phyloP scores from a whole-genome alignment of 2,888 invertebrate species.

The Chrysomela aeneicollis region DNA sequence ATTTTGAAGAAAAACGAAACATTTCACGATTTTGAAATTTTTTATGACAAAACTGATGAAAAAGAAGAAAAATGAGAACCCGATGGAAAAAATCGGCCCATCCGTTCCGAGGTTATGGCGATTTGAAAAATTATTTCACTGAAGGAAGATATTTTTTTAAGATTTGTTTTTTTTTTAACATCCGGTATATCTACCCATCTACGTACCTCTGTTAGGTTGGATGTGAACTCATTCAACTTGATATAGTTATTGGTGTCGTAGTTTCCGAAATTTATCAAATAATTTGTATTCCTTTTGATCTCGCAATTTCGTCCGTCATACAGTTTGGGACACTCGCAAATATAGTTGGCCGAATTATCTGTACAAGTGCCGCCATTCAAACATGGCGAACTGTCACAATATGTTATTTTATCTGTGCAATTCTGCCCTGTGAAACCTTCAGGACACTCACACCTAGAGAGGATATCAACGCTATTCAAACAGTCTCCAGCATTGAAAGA shows the following conservation, averaged over 20 bases:
- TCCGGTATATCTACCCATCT: no score
- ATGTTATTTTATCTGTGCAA: conserved; percentile 62
- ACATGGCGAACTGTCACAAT: conserved; percentile 61
- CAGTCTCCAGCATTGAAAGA: no score
- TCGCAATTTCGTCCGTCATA: conserved; percentile 65
- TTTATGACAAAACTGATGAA: no score
- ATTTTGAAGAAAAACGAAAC: no score
- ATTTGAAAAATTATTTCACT: no score
- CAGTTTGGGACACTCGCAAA: conserved; percentile 63
- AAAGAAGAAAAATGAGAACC: no score
- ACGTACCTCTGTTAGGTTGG: conserved; percentile 63
- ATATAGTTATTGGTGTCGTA: conserved; percentile 69
- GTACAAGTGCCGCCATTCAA: conserved; percentile 59
- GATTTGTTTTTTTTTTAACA: no score
- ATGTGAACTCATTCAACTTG: conserved; percentile 61
- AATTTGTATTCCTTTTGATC: conserved; percentile 62
- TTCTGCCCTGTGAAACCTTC: conserved; percentile 64
- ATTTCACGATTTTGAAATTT: no score
- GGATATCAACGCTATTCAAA: not conserved
- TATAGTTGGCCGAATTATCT: conserved; percentile 53
- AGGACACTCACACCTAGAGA: conserved; percentile 65
- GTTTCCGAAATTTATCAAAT: conserved; percentile 65
- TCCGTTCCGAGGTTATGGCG: no score
- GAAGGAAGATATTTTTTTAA: no score
- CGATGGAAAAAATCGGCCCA: no score